Evolutionary conservation across 2,888 invertebrate genomes (phyloP), one percentile per base, ranked within the genome.

Genomic region (Rotaria sp.): DNA sequence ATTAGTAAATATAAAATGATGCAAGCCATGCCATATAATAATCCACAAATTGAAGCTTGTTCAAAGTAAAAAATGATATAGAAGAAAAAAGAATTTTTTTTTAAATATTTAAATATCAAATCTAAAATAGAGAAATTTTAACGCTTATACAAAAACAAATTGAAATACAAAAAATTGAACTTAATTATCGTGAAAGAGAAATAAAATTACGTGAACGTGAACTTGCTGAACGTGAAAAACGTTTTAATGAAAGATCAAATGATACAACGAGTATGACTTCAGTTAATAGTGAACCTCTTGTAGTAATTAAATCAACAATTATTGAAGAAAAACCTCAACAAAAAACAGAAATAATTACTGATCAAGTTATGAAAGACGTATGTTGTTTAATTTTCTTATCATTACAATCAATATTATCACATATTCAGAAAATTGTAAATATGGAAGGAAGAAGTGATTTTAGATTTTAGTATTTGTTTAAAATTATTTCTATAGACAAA

Each of bases 221-320:
- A 80, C 45, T 80, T 45, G 15, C 5, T 26, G 26, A 80, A 80
- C 80, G 80, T 45, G 80, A 80, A 80, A 80, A 80, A n/a, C 35
- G 26, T 45, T 45, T 75, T 24, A 41, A 75, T 75, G 75, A 75
- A 10, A 24, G 35, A 67, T n/a, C 30, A 4, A 67, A 35, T 67
- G 55, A 26, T 55, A 26, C 55, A 26, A 55, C 26, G 26, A 55
- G 26, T 55, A 26, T 10, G 24, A 26, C 10, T 55, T 8, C 55
- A 10, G 26, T 26, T 55, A 55, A 35, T 21, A 67, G 8, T 38
- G 35, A 35, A 35, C 30, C 55, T 26, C 3, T 35, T 35, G 35
- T 67, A 38, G 35, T 21, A 35, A 7, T 26, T 55, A 15, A 67
- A 67, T 18, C 67, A 67, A 67, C 67, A 67, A 21, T 67, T 18